Evolutionary conservation across 2,797 vertebrate genomes (phyloP), one percentile per base, ranked within the genome.

Genomic region (Spheniscus humboldti): DNA sequence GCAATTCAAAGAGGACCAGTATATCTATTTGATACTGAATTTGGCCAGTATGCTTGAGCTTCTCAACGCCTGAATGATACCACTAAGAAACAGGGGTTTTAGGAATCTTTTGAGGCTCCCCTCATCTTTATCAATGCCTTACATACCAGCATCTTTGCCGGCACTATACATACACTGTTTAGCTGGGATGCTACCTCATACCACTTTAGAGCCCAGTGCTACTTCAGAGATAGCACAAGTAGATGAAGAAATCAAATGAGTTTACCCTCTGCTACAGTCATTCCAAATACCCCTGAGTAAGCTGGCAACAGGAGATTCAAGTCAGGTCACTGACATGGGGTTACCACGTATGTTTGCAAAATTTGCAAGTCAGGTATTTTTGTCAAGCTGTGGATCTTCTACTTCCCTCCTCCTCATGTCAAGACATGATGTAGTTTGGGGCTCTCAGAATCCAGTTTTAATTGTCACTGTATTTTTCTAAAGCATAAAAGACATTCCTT

Each of bases 41-140:
- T 77, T 57, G 56, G 66, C 31, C 43, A 50, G 4, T 55, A 27
- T 22, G 28, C 18, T 23, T 20, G 37, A 60, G 39, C 20, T 60
- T 43, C 53, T 43, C 39, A 74, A 19, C 18, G 28, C 31, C 35
- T 6, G 14, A 69, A 27, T 7, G 11, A 41, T 25, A 30, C n/a
- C 1, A 0, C n/a, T 50, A 33, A n/a, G 47, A 60, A 81, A 64
- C 4, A 5, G 45, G 25, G 28, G 12, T 0, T 13, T 59, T 30
- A 16, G 20, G 50, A 79, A 81, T 66, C 62, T 31, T 11, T 30
- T 73, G 71, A 89, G 37, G 45, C 31, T 64, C 31, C 14, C 13
- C 23, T 68, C 28, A 33, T 67, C 45, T 63, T 77, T 73, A 43
- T 35, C 56, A 31, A 3, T 10, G 50, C 62, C 37, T 41, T 55